Evolutionary conservation across 2,888 invertebrate species (phyloP), one percentile per base, ranked within the genome.

Genomic region (Aproaerema taeniolella): DNA sequence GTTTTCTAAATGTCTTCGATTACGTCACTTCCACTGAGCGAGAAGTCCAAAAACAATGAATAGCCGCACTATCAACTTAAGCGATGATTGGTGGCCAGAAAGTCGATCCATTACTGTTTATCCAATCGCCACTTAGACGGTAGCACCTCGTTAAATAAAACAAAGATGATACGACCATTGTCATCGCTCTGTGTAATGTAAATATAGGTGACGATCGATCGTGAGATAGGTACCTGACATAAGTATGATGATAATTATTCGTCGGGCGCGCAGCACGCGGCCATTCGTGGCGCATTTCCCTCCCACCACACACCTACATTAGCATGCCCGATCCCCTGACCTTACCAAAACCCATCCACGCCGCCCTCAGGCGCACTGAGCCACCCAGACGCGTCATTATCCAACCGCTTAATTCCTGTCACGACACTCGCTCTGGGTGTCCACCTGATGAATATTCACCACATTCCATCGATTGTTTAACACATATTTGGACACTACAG

Each of bases 371-470:
- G 72, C 73, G 74, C 73, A 73, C 64, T 68, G 63, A 81, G 67
- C 76, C 78, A 79, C 80, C 82, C 80, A 76, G 72, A 65, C 69
- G 64, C 67, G 66, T 73, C 76, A 77, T 80, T 81, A 79, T 74
- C 70, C 59, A 55, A 71, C 56, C 60, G 69, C 69, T 80, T 78
- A 80, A 86, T 86, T 83, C 83, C 71, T 77, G 81, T 83, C 86
- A 86, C 86, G 83, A 62, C 70, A 60, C 61, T 72, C 82, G 69
- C 70, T 58, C 72, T 82, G 85, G 82, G 85, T 83, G 85, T 83
- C 81, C 85, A 69, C 60, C 75, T 76, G 74, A 79, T 86, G 82
- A 86, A 86, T 86, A 86, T 86, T 82, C 77, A 85, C 76, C 58
- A 63, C 82, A 82, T 83, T 83, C 81, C 79, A 61, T 62, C 78